Base-by-base conservation (phyloP, 2,797 vertebrate genomes). In the Salarias fasciatus region DNA sequence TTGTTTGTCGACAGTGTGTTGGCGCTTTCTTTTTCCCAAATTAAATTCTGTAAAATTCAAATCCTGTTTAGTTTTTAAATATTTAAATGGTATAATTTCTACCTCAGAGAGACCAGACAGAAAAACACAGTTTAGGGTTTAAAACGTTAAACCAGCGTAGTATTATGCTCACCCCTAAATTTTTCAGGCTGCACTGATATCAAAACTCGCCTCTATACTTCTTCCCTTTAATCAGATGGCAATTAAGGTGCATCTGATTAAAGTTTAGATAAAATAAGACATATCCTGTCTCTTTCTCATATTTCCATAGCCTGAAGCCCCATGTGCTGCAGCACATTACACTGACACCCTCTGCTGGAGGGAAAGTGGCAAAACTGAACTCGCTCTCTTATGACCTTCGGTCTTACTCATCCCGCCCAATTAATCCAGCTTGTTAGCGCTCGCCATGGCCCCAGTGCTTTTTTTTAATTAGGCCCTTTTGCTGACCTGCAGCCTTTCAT, bases 311-410 rank as follows among this genome's bases (percentile, higher is more conserved):
- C 63, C 61, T 71, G 12, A 49, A 40, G 56, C 6, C 15, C 36
- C 4, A 45, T 14, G 15, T 38, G 9, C 9, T 38, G 29, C 36
- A 57, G 40, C 5, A 9, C 29, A 11, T 28, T 40, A 12, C 40
- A 49, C 53, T 41, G 43, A 10, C 76, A 4, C 76, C 82, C 76
- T 80, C 89, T 91, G 80, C 81, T 91, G 88, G 88, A 72, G 46
- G 9, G 50, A 75, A 46, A 0, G 6, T 2, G 30, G 5, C 30
- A 77, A 1, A 33, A 44, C 72, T 6, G 30, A 44, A 42, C 2
- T 28, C 6, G 4, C 18, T 24, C 7, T 13, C 24, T 36, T 0
- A 13, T 38, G 36, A 55, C 56, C 53, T 15, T 37, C 18, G 45
- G 0, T 41, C 33, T 35, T 49, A 9, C 18, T 13, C 12, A 1